These are phyloP conservation scores for Heliconius cydno DNA, from an alignment of 2,888 invertebrate species.

Conservation along the genomic window DNA sequence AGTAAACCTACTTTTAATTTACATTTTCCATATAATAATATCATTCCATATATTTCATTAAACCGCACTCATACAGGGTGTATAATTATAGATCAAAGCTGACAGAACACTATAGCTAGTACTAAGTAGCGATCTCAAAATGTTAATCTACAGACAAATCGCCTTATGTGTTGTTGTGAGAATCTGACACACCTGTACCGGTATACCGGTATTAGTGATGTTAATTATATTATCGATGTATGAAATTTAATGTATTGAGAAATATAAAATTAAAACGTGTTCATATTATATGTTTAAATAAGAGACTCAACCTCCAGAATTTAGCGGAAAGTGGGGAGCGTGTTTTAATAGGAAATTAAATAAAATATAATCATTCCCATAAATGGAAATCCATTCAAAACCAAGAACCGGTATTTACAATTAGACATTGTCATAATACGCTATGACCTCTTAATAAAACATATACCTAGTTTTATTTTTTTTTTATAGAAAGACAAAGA, in stretches of 20 bases:
- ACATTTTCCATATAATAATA: not conserved
- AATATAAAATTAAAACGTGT: not conserved
- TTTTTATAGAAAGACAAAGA: too few species aligned
- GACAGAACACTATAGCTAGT: conserved; percentile 46
- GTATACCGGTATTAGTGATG: conserved; percentile 62
- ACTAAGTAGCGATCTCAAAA: conserved; percentile 51
- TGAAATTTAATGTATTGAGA: not conserved
- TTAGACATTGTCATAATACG: too few species aligned
- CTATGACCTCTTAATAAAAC: too few species aligned
- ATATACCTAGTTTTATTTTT: too few species aligned
- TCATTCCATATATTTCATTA: not conserved
- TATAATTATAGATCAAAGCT: conserved; percentile 47
- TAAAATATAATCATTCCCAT: too few species aligned
- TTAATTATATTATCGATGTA: not conserved
- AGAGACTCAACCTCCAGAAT: too few species aligned
- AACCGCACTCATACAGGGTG: conserved; percentile 36
- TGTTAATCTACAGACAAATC: conserved; percentile 67
- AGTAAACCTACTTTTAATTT: not conserved
- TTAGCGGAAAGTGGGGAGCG: too few species aligned
- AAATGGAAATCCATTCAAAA: too few species aligned
- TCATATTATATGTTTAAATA: too few species aligned
- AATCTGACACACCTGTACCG: conserved; percentile 80
- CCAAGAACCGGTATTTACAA: too few species aligned
- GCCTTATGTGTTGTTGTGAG: conserved; percentile 72
- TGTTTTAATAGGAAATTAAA: too few species aligned